These are phyloP conservation scores for Petrophora chlorosata DNA, from an alignment of 2,888 invertebrate species.

Conservation along the genomic window DNA sequence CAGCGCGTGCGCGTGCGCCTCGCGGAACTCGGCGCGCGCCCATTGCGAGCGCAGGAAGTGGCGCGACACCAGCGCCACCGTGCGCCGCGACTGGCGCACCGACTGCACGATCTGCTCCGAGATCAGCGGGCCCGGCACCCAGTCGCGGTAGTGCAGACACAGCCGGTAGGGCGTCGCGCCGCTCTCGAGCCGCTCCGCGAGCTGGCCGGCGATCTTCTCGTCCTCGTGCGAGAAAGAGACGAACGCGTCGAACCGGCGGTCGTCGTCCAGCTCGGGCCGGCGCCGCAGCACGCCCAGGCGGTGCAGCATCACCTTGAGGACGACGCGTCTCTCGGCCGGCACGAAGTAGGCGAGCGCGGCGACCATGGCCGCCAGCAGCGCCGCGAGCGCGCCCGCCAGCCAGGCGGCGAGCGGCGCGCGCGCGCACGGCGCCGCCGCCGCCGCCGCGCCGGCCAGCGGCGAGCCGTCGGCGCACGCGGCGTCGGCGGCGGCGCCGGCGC, in stretches of 20 bases:
- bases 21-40: conserved; percentile 87
- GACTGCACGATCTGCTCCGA: conserved; percentile 88
- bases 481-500: conserved; percentile 3
- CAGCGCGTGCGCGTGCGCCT: conserved; percentile 74
- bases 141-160: conserved; percentile 90
- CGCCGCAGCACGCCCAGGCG: conserved; percentile 33
- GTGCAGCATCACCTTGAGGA: conserved; percentile 35
- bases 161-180: conserved; percentile 75
- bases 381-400: conserved; percentile 13
- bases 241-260: conserved; percentile 88
- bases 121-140: conserved; percentile 79
- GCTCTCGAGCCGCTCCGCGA: conserved; percentile 86
- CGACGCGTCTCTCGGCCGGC: conserved; percentile 31
- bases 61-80: conserved; percentile 51
- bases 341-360: conserved; percentile 15
- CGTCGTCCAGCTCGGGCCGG: conserved; percentile 31
- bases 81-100: conserved; percentile 86
- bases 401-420: conserved; percentile 9
- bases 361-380: conserved; percentile 8
- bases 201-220: conserved; percentile 86
- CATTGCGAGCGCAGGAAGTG: conserved; percentile 71
- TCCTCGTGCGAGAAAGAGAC: conserved; percentile 92
- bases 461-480: conserved; percentile 2
- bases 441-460: conserved; percentile 11
- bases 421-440: conserved; percentile 1